Evolutionary conservation across 2,888 invertebrate genomes (phyloP), one percentile per base, ranked within the genome.

Genomic region (Alviniconcha strummeri): DNA sequence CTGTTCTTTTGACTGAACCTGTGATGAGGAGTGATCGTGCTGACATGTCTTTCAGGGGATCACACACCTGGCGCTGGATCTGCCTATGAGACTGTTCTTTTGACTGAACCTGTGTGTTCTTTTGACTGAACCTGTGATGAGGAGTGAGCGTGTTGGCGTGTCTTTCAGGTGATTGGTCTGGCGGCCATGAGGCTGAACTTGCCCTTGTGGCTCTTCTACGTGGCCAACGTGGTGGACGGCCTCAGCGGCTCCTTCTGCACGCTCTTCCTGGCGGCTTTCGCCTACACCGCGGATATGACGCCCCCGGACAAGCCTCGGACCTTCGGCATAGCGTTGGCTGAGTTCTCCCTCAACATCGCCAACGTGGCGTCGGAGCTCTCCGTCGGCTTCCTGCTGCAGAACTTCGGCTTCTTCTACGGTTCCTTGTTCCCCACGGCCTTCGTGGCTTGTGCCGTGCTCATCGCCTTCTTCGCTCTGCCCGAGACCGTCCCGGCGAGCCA

Each of bases 231-330:
- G 67, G 36, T 88, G 0, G 88, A 89, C 56, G 90, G 88, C 4
- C 36, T 82, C 2, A 87, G 86, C 17, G 90, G 89, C 1, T 85
- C 86, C n/a, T 83, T 86, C 83, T 84, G 84, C 74, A 85, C 84
- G 9, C 76, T 87, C n/a, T 74, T 89, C 11, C 80, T 87, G 11
- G 88, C 85, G 7, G 74, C 85, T 13, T 86, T 88, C 75, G 85
- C 88, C 7, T 87, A 87, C 75, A 84, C 85, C 3, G 86, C 88
- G 4, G 88, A 89, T 57, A 75, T 86, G 7, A 88, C 88, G 4
- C 19, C 82, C 4, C 80, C 80, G 11, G 80, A 83, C 17, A 84
- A 85, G 76, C 11, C 85, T 11, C 67, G 87, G n/a, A 82, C 87
- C 8, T 83, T 86, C 36, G 85, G 84, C 13, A 87, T 88, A 11